Conservation (phyloP, 2,888 invertebrate species). For the Ischnura elegans region DNA sequence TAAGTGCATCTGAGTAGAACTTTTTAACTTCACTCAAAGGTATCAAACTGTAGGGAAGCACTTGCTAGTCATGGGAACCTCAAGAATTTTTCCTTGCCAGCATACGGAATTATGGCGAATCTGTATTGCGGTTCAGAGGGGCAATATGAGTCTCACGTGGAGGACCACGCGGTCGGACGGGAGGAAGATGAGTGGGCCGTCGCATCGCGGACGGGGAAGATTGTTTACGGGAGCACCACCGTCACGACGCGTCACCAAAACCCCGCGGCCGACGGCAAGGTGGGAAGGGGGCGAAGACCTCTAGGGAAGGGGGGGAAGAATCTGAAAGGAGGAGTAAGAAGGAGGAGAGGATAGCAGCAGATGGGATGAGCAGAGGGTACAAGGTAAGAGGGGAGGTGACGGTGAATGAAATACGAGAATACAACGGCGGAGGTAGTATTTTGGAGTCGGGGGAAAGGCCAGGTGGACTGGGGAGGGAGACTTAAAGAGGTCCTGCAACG, state of each 20-base stretch:
- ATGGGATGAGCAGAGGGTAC: neutral
- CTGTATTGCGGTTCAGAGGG: too few species aligned
- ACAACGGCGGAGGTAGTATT: neutral
- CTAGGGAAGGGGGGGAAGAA: too few species aligned
- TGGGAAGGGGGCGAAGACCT: neutral
- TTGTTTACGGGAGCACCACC: neutral
- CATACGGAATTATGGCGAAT: too few species aligned
- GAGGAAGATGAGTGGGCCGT: neutral
- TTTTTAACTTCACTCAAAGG: too few species aligned
- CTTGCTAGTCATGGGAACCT: too few species aligned
- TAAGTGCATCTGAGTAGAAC: too few species aligned
- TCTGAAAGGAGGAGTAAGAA: neutral
- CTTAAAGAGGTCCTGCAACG: too few species aligned
- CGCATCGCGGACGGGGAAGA: neutral
- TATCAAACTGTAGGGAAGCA: too few species aligned
- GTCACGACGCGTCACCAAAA: neutral
- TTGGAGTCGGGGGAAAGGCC: neutral
- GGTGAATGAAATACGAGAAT: constrained; percentile 1
- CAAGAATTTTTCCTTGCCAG: too few species aligned
- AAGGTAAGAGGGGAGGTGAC: neutral
- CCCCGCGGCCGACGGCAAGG: neutral
- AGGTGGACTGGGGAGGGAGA: neutral
- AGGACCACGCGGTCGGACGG: neutral
- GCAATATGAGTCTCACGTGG: neutral
- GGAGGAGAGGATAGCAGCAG: neutral